A percentile compares a stretch with the other conserved stretches of the same genome.
phyloP scores from a whole-genome alignment of 2,113 vertebrate genomes.

The Tyto alba region DNA sequence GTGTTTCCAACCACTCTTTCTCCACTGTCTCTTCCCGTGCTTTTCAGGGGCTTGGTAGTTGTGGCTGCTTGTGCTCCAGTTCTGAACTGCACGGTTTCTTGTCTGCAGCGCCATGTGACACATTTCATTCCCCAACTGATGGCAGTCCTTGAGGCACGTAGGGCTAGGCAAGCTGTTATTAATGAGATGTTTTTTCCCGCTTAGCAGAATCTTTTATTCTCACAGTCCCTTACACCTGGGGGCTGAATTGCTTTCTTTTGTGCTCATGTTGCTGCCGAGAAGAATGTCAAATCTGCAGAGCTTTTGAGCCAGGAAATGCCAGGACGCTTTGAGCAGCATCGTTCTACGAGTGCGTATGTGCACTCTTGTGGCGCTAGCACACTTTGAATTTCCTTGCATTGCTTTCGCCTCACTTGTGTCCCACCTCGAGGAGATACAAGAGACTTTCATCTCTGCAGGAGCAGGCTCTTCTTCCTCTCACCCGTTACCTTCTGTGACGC shows the following conservation, averaged over 20 bases:
- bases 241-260: background rate
- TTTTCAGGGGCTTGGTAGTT: background rate
- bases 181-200: background rate
- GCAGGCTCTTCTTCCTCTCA: background rate
- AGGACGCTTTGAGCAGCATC: background rate
- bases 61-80: background rate
- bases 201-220: background rate
- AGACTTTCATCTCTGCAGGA: background rate
- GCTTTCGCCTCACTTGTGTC: background rate
- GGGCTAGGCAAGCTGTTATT: background rate
- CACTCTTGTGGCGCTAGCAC: background rate
- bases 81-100: background rate
- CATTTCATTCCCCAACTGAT: accelerated
- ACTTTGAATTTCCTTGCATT: background rate
- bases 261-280: background rate
- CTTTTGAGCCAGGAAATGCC: background rate
- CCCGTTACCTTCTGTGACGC: background rate
- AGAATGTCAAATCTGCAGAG: background rate
- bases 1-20: background rate
- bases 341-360: background rate
- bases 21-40: background rate
- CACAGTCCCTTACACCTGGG: background rate
- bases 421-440: background rate
- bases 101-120: background rate
- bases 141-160: background rate